phyloP scores from a whole-genome alignment of 2,113 vertebrate species.

The Motacilla tschutschensis region DNA sequence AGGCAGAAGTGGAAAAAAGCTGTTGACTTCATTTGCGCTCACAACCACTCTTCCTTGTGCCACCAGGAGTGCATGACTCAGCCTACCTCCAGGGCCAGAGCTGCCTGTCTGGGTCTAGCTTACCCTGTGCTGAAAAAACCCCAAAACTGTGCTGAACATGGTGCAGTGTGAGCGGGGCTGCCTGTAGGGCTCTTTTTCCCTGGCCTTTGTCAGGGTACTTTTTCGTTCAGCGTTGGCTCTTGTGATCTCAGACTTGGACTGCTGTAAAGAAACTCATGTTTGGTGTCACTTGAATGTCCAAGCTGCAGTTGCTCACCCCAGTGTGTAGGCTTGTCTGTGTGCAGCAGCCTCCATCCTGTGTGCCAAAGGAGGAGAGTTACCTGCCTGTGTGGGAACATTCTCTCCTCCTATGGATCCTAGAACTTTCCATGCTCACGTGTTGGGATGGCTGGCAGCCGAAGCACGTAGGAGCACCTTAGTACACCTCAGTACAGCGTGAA shows the following conservation, averaged over 20 bases:
- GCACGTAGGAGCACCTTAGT: neutral
- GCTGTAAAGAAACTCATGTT: neutral
- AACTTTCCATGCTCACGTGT: fast-evolving
- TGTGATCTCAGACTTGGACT: neutral
- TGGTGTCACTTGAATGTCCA: neutral
- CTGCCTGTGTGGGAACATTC: fast-evolving
- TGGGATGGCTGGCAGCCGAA: neutral
- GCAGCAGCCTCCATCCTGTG: neutral
- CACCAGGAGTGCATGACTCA: neutral
- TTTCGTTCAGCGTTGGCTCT: neutral
- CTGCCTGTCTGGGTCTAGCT: neutral
- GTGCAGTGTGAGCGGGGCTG: neutral
- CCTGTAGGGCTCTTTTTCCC: neutral
- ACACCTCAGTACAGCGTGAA: neutral
- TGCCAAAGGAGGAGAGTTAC: neutral
- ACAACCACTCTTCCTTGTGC: neutral
- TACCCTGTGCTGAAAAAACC: neutral
- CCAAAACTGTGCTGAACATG: neutral
- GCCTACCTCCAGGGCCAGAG: neutral
- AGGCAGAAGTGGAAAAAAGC: constrained; percentile 4
- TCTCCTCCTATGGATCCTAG: neutral
- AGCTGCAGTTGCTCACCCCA: neutral
- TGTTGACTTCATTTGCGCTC: fast-evolving
- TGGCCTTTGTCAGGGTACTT: fast-evolving
- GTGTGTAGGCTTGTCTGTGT: neutral